Evolutionary conservation across 1,140 invertebrate genomes (phyloP), one percentile per base, ranked within the genome.

Genomic region (Berghia stephanieae): DNA sequence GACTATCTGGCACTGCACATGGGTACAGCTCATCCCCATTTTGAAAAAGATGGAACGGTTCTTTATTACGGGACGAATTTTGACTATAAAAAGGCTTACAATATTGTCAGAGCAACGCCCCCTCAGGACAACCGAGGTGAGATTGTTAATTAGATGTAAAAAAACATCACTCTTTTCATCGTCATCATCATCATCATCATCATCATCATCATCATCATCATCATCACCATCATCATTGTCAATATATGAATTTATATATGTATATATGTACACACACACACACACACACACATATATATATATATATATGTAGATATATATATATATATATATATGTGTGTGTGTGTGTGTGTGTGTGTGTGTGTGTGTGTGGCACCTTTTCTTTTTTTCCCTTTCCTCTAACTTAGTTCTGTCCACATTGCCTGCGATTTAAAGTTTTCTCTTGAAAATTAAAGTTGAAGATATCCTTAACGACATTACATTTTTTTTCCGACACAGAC

Each of bases 31-130:
- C 88, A 89, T 89, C 95, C 95, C 0, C 95, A 96, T 82, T 91
- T 96, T 34, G 92, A 93, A 88, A 83, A 90, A 27, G 93, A 95
- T 84, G 94, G 94, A 86, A 92, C 92, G 46, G 92, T 95, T 52
- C 82, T 80, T 60, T 82, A 79, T 21, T 74, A 74, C 52, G 83
- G 79, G 3, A 79, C 79, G 16, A 73, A 70, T 42, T 73, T 77
- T 46, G 73, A 78, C 38, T 66, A 55, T 21, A 75, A 40, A 3
- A 27, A 52, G 31, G 75, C 80, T 43, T 81, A 75, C 52, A 75
- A 79, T 60, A 81, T 81, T 27, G 40, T 81, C 13, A 57, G 36
- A 18, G 60, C 79, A 60, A 74, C 78, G 10, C 42, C 34, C 13
- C 44, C 57, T 67, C 46, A 49, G 13, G 13, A 49, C 46, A 13